Percentiles rank a stretch among this genome's conserved stretches.
Evolutionary conservation across 1,140 invertebrate species (phyloP).

Genomic region (Drosophila tristis): DNA sequence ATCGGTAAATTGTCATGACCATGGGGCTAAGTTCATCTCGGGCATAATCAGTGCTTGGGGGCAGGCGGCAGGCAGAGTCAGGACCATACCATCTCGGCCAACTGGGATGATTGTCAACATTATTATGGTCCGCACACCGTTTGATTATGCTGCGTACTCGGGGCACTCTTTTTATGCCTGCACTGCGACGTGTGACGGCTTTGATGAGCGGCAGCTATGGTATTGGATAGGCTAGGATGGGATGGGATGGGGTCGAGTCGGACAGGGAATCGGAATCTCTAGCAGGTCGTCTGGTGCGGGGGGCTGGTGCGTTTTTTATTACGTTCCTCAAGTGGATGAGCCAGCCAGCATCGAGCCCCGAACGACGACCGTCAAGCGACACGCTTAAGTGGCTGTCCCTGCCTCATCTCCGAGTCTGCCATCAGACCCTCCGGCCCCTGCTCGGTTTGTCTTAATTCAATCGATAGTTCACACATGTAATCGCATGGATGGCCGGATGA

Average conservation of each 20-base stretch:
- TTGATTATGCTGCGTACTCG: constrained; percentile 76
- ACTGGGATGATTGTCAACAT: constrained; percentile 71
- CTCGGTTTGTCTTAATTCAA: constrained; percentile 75
- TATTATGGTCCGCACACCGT: constrained; percentile 63
- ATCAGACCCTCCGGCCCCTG: constrained; percentile 2
- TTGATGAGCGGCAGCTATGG: constrained; percentile 52
- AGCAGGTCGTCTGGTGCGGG: constrained; percentile 20
- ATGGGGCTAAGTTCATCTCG: constrained; percentile 53
- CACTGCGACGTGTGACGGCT: constrained; percentile 78
- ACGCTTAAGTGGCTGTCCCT: constrained; percentile 72
- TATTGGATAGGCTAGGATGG: constrained; percentile 7
- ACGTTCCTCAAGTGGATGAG: constrained; percentile 75
- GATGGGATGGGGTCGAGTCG: constrained; percentile 22
- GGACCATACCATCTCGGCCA: constrained; percentile 43
- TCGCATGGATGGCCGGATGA: constrained; percentile 69
- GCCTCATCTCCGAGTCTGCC: not conserved
- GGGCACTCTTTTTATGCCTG: constrained; percentile 75
- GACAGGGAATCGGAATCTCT: constrained; percentile 23
- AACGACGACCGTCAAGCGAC: constrained; percentile 40
- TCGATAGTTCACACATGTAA: constrained; percentile 82
- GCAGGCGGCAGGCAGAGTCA: constrained; percentile 30
- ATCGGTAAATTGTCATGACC: constrained; percentile 58
- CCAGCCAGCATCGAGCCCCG: not conserved
- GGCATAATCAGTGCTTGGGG: constrained; percentile 77
- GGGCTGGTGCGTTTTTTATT: constrained; percentile 59